Base-by-base conservation (phyloP, 2,113 vertebrate species). In the Pelodiscus sinensis region DNA sequence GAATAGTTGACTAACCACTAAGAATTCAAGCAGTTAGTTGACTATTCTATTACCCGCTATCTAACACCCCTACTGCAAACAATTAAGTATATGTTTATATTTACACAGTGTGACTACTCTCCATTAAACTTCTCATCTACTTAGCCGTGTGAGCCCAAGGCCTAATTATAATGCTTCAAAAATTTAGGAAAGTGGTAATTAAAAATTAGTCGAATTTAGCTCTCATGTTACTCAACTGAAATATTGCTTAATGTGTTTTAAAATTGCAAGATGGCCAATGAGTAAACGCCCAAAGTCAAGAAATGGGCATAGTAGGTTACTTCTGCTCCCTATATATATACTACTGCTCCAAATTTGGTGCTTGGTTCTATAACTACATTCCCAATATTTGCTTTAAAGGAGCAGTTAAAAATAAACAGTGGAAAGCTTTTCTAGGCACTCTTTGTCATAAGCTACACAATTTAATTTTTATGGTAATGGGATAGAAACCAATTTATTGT, bases 381-480 rank as follows among this genome's bases (percentile, higher is more conserved):
- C 73, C 73, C 38, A 38, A 75, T 25, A 54, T 87, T 90, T 87
- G 58, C 50, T 92, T 92, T 55, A 86, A 79, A 57, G 82, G 60
- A 68, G 27, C 68, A 82, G 79, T 86, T 93, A 75, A 81, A 92
- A 91, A 38, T 29, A 90, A 85, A 87, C 62, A 52, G 65, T 92
- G 58, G 82, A 38, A 85, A 52, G 92, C 78, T 27, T 78, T 94
- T 9, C 1, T 90, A 1, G 81, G 92, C 95, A 95, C 92, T 94
- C 77, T 65, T 90, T 93, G 77, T 80, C 58, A 79, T 91, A 92
- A 86, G 50, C 82, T 50, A 54, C 68, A 83, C 35, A 79, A 82
- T 95, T 95, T 87, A 89, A 90, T 78, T 93, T 93, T 9, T 60
- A 96, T 88, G 82, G 81, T 91, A 91, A 90, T 52, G 54, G 56